Evolutionary conservation across 2,888 invertebrate genomes (phyloP), one percentile per base, ranked within the genome.

Genomic region (Agelastica alni): DNA sequence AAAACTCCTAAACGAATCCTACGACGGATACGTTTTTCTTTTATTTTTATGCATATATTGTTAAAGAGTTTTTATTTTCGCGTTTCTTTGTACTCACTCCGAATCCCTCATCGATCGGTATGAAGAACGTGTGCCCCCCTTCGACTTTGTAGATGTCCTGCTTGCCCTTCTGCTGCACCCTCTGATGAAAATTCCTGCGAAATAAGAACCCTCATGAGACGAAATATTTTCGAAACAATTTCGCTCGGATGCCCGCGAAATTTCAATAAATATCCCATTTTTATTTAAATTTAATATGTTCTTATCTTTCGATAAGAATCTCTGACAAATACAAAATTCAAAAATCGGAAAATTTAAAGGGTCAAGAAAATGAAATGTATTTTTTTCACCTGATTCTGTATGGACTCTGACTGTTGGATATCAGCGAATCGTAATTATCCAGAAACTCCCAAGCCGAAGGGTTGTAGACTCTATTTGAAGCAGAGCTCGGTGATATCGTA

Each of bases 81-180:
- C 9, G 26, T 26, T 9, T 6, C 9, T 13, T 32, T 17, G n/a
- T 39, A 58, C 58, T 78, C 79, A 93, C 93, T 84, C 88, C 88
- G 69, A 93, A 91, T 53, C 92, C 93, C 74, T 91, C 90, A 76
- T 94, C 93, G 34, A 94, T 87, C 4, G 95, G 94, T 66, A 95
- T 88, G 72, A 95, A 91, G 78, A 92, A 95, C 10, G 95, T 95
- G 75, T 89, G 88, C 55, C 86, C 83, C 42, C 92, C 93, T 62
- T 88, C 87, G 22, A 85, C 84, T 67, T 84, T 86, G 75, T 89
- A 92, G 36, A 91, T 83, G 53, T 85, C 84, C 70, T 86, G 84
- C 77, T 90, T 91, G 64, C 85, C 82, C 65, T 85, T 84, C 63
- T 86, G 80, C 67, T 83, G 81, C 56, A 92, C 87, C 73, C 88